Evolutionary conservation across 2,888 invertebrate species (phyloP), one percentile per base, ranked within the genome.

Genomic region (Nomada ruficornis): DNA sequence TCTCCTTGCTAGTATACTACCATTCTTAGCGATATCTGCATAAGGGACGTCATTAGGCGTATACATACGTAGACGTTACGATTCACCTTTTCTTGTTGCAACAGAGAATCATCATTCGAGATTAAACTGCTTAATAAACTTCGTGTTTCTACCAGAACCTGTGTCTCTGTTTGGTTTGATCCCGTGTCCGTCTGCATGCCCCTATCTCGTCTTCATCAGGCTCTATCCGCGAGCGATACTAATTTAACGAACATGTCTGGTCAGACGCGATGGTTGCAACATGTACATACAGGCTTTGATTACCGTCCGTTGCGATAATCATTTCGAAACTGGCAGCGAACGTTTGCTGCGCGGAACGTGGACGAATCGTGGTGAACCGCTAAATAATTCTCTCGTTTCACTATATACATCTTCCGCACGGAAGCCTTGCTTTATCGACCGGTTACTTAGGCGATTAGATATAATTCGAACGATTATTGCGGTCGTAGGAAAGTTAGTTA

Each of bases 161-260:
- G 15, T 15, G 47, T 29, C 1, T 18, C 23, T 15, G 15, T 29
- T 2, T 15, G 36, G 13, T 7, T 7, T 15, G 4, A 11, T 11
- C 11, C 23, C 10, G 20, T 2, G 9, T 36, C 13, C 2, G 7
- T n/a, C n/a, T 36, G 2, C 0, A 3, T 23, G 9, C 1, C 1
- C 44, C 50, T 18, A 23, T 65, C n/a, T 23, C 23, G 23, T 68
- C 60, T 60, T 26, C 26, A 26, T 75, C 52, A 60, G 42, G 2
- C 10, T 20, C 60, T 36, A 36, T 36, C 23, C 55, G 18, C 15
- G 47, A 63, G 18, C 50, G 36, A 47, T 50, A 20, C 63, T 57
- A 50, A 71, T 76, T 64, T 36, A 70, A 15, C 70, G 57, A 42
- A 65, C 57, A 23, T n/a, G 29, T 60, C 29, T 47, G 29, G 15